Percentiles rank a stretch among this genome's conserved stretches.
Evolutionary conservation across 2,888 invertebrate species (phyloP).

Genomic region (Diaperis boleti): DNA sequence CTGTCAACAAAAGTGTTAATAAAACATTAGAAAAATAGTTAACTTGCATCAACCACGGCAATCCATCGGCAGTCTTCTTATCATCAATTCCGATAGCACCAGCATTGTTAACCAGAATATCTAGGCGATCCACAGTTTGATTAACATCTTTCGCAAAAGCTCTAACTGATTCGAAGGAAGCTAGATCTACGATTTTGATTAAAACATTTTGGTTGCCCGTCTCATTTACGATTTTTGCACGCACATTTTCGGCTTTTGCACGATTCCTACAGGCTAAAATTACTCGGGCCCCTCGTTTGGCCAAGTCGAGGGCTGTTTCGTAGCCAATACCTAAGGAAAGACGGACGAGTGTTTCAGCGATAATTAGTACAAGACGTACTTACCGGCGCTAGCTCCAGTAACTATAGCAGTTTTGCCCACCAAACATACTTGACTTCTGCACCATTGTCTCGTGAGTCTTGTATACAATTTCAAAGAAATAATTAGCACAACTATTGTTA

Average conservation of each 20-base stretch:
- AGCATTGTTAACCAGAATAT: slow-evolving; percentile 77
- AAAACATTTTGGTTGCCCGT: slow-evolving; percentile 63
- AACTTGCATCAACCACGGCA: slow-evolving; percentile 18
- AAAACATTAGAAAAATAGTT: slow-evolving; percentile 25
- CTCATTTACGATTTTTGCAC: slow-evolving; percentile 58
- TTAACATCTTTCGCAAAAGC: slow-evolving; percentile 74
- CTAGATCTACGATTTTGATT: slow-evolving; percentile 68
- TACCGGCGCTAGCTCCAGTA: slow-evolving; percentile 58
- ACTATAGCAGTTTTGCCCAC: slow-evolving; percentile 58
- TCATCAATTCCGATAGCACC: slow-evolving; percentile 57
- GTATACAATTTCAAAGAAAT: neutral
- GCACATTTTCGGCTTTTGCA: slow-evolving; percentile 57
- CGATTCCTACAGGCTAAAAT: slow-evolving; percentile 53
- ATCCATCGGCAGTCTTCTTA: slow-evolving; percentile 1
- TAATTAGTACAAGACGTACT: slow-evolving; percentile 5
- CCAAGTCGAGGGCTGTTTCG: slow-evolving; percentile 64
- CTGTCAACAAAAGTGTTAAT: slow-evolving; percentile 13
- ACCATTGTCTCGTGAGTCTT: slow-evolving; percentile 47
- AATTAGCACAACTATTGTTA: too few species aligned
- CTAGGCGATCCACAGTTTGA: slow-evolving; percentile 69
- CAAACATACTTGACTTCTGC: slow-evolving; percentile 56
- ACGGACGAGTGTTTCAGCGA: neutral
- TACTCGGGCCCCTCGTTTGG: neutral
- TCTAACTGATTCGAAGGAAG: slow-evolving; percentile 70
- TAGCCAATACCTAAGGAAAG: slow-evolving; percentile 63